Evolutionary conservation across 2,797 vertebrate species (phyloP).

Genomic region (Diceros bicornis): DNA sequence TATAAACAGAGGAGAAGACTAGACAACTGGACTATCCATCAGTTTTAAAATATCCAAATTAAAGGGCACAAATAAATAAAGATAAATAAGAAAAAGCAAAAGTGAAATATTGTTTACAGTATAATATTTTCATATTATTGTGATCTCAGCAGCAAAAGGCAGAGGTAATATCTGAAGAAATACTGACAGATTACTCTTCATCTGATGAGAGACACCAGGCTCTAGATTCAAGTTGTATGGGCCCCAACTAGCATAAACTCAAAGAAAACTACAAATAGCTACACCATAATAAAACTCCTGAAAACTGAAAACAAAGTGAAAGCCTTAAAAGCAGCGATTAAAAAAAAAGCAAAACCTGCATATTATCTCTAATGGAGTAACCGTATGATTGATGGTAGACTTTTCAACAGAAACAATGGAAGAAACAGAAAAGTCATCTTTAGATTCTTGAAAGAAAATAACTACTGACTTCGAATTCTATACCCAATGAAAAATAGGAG

Average conservation of each 20-base stretch:
- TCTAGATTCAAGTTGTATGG: background rate
- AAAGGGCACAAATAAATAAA: background rate
- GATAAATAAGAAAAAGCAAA: background rate
- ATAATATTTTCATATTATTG: background rate
- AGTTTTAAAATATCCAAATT: background rate
- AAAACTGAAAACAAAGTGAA: background rate
- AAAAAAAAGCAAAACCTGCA: background rate
- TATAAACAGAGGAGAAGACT: background rate
- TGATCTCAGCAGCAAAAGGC: background rate
- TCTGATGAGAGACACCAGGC: background rate
- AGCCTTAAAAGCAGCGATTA: background rate
- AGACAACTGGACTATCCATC: background rate
- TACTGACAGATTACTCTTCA: background rate
- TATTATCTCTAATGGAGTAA: background rate
- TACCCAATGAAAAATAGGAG: background rate
- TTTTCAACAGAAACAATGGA: background rate
- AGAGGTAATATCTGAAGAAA: background rate
- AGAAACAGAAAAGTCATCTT: background rate
- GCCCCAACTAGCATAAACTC: background rate
- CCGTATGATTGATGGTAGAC: background rate
- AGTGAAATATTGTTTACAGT: background rate
- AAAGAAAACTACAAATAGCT: background rate
- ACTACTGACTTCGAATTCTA: background rate
- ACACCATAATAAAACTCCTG: background rate
- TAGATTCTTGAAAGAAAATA: background rate